Evolutionary conservation across 1,140 invertebrate species (phyloP), one percentile per base, ranked within the genome.

Genomic region (Drosophila subpulchrella): DNA sequence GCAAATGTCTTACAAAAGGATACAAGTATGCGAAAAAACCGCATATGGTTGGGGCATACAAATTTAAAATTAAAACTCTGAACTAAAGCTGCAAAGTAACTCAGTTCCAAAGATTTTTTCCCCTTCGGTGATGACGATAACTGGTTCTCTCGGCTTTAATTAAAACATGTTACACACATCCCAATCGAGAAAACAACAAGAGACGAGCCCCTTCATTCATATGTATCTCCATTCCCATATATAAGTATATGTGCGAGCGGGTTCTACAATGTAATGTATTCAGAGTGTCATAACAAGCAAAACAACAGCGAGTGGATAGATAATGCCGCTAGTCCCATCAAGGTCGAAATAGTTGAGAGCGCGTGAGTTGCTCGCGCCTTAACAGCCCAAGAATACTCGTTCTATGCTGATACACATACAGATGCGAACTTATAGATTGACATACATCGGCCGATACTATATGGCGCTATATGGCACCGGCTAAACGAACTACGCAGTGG

Each of bases 311-410:
- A 75, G 41, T 57, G 54, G 38, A 41, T 55, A 60, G 68, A 74
- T 74, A 78, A 44, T 68, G 65, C 58, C 63, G 63, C 70, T 75
- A 85, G 62, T 59, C 78, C 56, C 47, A 84, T 83, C 84, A 88
- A 88, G 84, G 84, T 84, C 85, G 62, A 89, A 88, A 81, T 83
- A 68, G 84, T 89, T 88, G 72, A 77, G 72, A 75, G 73, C 73
- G 73, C 73, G 67, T 67, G 80, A 44, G 65, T 53, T 42, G 50
- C 51, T 74, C 81, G 68, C 74, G 65, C 65, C 44, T 48, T 48
- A 71, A 39, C 67, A 44, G 6, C 48, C 50, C 65, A 71, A 66
- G 60, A 66, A 50, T 41, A 50, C 17, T 50, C 36, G 24, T 34
- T 27, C 20, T 30, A 20, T 34, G 39, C 65, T 61, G 56, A 17